Conservation (phyloP, 1,140 invertebrate species). For the Acyrthosiphon pisum region DNA sequence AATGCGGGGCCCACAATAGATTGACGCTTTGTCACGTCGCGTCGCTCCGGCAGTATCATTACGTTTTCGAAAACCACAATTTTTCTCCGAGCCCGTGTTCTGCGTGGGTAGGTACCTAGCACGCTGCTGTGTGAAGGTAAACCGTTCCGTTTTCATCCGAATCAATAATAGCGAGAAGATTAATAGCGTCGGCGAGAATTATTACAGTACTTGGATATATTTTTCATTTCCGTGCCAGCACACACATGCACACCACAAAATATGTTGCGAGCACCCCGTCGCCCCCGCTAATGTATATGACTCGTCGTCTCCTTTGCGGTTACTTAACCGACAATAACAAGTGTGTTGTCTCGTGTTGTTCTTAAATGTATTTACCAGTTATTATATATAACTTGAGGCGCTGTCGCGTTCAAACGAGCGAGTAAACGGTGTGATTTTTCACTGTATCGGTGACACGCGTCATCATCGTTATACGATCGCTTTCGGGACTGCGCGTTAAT, state of each 20-base stretch:
- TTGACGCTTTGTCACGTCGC: background rate
- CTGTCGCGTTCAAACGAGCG: background rate
- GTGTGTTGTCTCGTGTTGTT: background rate
- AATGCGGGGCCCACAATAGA: background rate
- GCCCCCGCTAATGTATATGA: background rate
- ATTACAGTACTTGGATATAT: background rate
- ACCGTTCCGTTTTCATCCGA: background rate
- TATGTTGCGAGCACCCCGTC: background rate
- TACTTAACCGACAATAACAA: background rate
- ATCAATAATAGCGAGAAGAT: background rate
- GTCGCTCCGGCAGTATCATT: background rate
- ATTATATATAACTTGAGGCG: background rate
- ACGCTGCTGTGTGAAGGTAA: background rate
- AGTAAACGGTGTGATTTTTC: background rate
- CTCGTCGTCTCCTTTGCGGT: background rate
- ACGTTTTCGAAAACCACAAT: background rate
- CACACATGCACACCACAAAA: too few species aligned
- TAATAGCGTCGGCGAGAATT: background rate
- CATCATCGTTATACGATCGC: background rate
- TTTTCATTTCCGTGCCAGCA: slow-evolving; percentile 2
- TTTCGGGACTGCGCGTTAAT: background rate
- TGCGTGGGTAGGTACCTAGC: too few species aligned
- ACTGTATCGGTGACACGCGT: background rate
- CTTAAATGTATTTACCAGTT: background rate
- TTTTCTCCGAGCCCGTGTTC: background rate